These are phyloP conservation scores for Dendrolimus punctatus DNA, from an alignment of 1,140 invertebrate genomes.

Conservation along the genomic window DNA sequence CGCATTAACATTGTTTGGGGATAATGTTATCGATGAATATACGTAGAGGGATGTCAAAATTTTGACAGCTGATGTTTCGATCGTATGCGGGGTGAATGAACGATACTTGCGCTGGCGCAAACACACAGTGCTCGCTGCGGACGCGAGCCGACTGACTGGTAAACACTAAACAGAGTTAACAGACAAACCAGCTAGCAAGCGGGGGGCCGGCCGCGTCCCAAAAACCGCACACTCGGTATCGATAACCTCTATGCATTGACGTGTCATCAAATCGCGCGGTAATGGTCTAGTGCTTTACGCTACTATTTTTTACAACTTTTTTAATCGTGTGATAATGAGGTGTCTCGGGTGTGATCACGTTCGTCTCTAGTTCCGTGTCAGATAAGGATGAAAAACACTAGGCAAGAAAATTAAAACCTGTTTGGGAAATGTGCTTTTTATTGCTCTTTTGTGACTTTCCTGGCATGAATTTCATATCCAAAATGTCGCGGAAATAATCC, in stretches of 20 bases:
- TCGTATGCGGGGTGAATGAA: conserved; percentile 53
- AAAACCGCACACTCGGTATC: conserved; percentile 43
- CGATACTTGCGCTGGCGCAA: conserved; percentile 33
- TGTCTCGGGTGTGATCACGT: too few species aligned
- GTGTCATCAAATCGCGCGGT: conserved; percentile 29
- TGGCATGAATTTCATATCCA: too few species aligned
- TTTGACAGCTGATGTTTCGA: conserved; percentile 55
- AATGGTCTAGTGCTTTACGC: too few species aligned
- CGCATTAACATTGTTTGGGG: too few species aligned
- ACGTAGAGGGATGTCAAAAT: conserved; percentile 8
- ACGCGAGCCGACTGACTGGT: conserved; percentile 39
- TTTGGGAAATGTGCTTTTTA: too few species aligned
- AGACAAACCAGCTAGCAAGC: conserved; percentile 20
- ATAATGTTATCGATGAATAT: too few species aligned
- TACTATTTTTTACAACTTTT: too few species aligned
- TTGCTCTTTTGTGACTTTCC: too few species aligned
- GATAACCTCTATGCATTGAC: conserved; percentile 47
- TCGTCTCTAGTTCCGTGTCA: too few species aligned
- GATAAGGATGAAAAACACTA: too few species aligned
- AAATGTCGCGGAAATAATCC: too few species aligned
- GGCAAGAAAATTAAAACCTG: too few species aligned
- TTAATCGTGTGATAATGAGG: conserved; percentile 6
- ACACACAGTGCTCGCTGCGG: conserved; percentile 40
- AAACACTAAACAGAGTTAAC: conserved; percentile 13
- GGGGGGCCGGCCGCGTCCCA: conserved; percentile 49